Conservation (phyloP, 2,888 invertebrate species). For the Rotaria magnacalcarata region DNA sequence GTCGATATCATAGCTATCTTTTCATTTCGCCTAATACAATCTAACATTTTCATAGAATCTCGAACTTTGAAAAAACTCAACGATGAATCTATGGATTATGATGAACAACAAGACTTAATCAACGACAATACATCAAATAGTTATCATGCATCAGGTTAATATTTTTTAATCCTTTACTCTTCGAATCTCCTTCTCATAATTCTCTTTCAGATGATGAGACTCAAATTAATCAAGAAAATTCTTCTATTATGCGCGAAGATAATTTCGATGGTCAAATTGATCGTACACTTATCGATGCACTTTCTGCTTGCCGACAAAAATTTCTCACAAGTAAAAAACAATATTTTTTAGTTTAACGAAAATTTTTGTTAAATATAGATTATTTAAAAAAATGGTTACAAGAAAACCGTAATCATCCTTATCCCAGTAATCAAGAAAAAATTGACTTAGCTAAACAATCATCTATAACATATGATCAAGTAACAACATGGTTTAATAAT, state of each 20-base stretch:
- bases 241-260: not conserved
- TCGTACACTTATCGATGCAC: not conserved
- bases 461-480: conserved; percentile 43
- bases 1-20: too few species aligned
- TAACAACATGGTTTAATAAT: conserved; percentile 44
- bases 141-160: not conserved
- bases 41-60: not conserved
- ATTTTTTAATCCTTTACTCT: not conserved
- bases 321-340: not conserved
- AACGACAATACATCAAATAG: not conserved
- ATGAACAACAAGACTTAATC: not conserved
- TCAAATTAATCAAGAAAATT: not conserved
- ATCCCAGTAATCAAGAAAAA: conserved; percentile 45
- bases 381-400: conserved; percentile 43
- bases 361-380: not conserved
- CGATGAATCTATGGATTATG: not conserved
- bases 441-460: conserved; percentile 39
- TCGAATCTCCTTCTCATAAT: not conserved
- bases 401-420: conserved; percentile 42
- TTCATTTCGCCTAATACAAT: too few species aligned
- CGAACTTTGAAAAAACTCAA: not conserved
- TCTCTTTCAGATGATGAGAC: not conserved
- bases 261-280: not conserved
- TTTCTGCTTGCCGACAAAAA: not conserved
- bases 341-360: not conserved